phyloP scores from a whole-genome alignment of 1,140 invertebrate species.

The Bradysia coprophila region DNA sequence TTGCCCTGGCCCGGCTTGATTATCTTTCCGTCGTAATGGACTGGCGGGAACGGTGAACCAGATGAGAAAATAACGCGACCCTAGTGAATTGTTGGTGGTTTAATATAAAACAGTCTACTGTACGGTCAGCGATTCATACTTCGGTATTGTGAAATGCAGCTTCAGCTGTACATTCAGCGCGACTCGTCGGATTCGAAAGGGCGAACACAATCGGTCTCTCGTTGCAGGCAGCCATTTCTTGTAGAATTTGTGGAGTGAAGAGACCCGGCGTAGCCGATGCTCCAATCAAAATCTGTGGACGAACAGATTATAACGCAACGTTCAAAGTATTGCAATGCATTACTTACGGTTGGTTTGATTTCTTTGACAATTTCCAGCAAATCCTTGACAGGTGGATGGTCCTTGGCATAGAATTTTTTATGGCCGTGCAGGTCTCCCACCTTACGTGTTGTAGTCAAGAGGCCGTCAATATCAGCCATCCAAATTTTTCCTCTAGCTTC shows the following conservation, averaged over 20 bases:
- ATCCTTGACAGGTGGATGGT: constrained; percentile 53
- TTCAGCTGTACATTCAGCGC: constrained; percentile 92
- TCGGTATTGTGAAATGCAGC: constrained; percentile 74
- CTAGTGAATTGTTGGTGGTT: constrained; percentile 24
- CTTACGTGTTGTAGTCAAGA: constrained; percentile 51
- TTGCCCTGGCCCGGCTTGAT: constrained; percentile 88
- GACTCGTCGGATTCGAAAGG: constrained; percentile 87
- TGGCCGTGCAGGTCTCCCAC: constrained; percentile 56
- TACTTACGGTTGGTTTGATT: constrained; percentile 47
- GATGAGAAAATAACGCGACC: constrained; percentile 80
- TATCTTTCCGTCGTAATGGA: constrained; percentile 53
- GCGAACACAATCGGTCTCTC: constrained; percentile 86
- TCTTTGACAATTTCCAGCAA: constrained; percentile 60
- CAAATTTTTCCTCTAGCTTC: constrained; percentile 71
- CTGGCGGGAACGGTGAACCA: constrained; percentile 78
- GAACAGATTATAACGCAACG: not conserved
- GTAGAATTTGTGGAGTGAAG: constrained; percentile 71
- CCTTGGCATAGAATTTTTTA: constrained; percentile 67
- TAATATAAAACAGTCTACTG: not conserved
- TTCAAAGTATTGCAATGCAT: too few species aligned
- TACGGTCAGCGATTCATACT: constrained; percentile 30
- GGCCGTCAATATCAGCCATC: constrained; percentile 73
- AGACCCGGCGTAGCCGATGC: constrained; percentile 75
- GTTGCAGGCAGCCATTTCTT: constrained; percentile 71
- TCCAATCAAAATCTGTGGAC: constrained; percentile 28